Evolutionary conservation across 2,888 invertebrate genomes (phyloP).

Genomic region (Trichogramma dendrolimi): DNA sequence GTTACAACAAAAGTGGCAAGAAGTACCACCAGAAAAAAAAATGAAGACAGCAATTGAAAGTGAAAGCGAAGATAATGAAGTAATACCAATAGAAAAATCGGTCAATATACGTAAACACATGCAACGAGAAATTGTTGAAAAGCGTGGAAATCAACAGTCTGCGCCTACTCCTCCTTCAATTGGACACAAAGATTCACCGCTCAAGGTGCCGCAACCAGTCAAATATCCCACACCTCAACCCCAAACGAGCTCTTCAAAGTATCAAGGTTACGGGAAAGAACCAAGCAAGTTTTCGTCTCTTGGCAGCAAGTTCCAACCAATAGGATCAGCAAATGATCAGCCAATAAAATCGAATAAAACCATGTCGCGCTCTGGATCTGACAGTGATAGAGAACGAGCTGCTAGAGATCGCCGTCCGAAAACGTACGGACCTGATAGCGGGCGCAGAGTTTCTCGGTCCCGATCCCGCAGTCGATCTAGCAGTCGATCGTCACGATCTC

Average conservation of each 20-base stretch:
- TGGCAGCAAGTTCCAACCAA: conserved; percentile 49
- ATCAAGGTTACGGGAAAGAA: conserved; percentile 22
- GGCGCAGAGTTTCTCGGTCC: conserved; percentile 10
- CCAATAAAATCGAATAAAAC: conserved; percentile 53
- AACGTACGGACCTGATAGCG: not conserved
- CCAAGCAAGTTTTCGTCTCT: conserved; percentile 42
- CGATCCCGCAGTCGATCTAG: conserved; percentile 58
- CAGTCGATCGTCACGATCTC: conserved; percentile 63
- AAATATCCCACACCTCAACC: conserved; percentile 48
- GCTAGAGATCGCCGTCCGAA: not conserved
- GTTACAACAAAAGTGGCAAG: conserved; percentile 51
- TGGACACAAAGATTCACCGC: conserved; percentile 47
- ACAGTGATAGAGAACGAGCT: conserved; percentile 43
- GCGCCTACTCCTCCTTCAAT: conserved; percentile 40
- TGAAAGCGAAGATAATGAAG: conserved; percentile 45
- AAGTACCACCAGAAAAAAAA: conserved; percentile 54
- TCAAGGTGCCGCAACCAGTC: conserved; percentile 48
- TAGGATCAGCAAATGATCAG: conserved; percentile 34
- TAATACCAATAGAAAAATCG: conserved; percentile 48
- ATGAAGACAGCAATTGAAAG: conserved; percentile 38
- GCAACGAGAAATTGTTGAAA: conserved; percentile 47
- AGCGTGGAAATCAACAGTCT: conserved; percentile 39
- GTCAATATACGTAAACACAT: conserved; percentile 48
- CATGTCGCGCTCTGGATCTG: conserved; percentile 58
- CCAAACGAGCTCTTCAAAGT: conserved; percentile 22